Base-by-base conservation (phyloP, 2,797 vertebrate species). In the Enteromius mattozi region DNA sequence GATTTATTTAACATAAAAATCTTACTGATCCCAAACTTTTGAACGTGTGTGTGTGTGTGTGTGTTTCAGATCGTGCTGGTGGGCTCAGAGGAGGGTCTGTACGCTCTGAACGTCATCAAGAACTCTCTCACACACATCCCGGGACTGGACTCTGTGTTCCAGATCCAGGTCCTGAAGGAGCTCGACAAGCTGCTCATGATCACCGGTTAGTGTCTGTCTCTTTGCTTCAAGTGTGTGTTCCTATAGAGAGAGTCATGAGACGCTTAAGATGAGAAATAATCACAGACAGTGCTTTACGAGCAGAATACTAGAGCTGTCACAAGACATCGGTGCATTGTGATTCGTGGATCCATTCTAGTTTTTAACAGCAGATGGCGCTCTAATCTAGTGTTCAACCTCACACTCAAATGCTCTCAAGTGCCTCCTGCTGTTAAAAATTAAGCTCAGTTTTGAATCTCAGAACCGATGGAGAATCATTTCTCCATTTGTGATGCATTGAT, bases 151-250 rank as follows among this genome's bases (percentile, higher is more conserved):
- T 97, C 98, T 0, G 98, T 99, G 92, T 99, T 99, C 93, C 98
- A 99, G 93, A 97, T 99, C 92, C 96, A 98, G 89, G 95, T 99
- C 93, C 95, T 99, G 92, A 99, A 99, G 92, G 98, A 99, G 87
- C 96, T 97, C 89, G 98, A 99, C 90, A 98, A 98, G 86, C 96
- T 99, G 13, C 96, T 99, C 88, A 97, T 99, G 96, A 99, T 99
- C 87, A 97, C 97, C 89, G 98, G 98, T 99, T 89, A 94, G 94
- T 54, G 71, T 61, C 24, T 2, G 4, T 2, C 12, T 63, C 24
- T 63, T 8, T 6, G 3, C 14, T 1, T 49, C 45, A 30, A 9
- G 0, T 6, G 2, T 6, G 27, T 63, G 6, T 8, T 4, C 9
- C n/a, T 54, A 9, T 0, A 17, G 6, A 7, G 21, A 27, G 10